phyloP scores from a whole-genome alignment of 1,140 invertebrate species.

The Carposina sasakii region DNA sequence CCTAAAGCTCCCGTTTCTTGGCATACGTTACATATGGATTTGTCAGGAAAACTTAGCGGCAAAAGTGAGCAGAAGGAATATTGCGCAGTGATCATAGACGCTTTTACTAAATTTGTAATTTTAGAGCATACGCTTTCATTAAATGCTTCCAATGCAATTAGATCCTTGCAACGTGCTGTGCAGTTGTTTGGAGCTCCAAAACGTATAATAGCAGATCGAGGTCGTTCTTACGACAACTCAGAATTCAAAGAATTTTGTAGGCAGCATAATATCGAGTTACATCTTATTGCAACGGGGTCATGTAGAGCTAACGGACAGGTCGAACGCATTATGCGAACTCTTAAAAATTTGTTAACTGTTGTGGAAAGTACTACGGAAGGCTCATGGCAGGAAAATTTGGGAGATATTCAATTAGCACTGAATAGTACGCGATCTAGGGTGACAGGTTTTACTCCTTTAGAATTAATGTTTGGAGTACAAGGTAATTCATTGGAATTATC shows the following conservation, averaged over 20 bases:
- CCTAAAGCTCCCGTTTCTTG: slow-evolving; percentile 5
- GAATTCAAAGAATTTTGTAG: slow-evolving; percentile 8
- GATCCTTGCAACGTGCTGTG: slow-evolving; percentile 4
- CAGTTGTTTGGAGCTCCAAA: slow-evolving; percentile 18
- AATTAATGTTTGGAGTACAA: slow-evolving; percentile 8
- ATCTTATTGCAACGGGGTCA: slow-evolving; percentile 26
- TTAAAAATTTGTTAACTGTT: slow-evolving; percentile 9
- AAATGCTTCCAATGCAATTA: slow-evolving; percentile 11
- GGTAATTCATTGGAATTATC: neutral
- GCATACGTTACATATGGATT: slow-evolving; percentile 20
- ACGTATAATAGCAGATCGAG: slow-evolving; percentile 20
- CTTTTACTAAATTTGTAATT: slow-evolving; percentile 22
- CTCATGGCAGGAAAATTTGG: slow-evolving; percentile 4
- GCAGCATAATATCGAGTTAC: slow-evolving; percentile 15
- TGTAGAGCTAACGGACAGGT: slow-evolving; percentile 22
- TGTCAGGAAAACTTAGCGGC: slow-evolving; percentile 19
- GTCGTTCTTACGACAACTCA: slow-evolving; percentile 8
- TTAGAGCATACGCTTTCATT: slow-evolving; percentile 18
- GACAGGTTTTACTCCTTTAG: slow-evolving; percentile 9
- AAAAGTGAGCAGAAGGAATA: slow-evolving; percentile 19
- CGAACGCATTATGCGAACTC: slow-evolving; percentile 8
- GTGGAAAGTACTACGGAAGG: neutral
- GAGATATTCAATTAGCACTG: slow-evolving; percentile 5
- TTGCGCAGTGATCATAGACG: slow-evolving; percentile 19
- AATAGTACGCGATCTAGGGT: slow-evolving; percentile 10